phyloP scores from a whole-genome alignment of 2,797 vertebrate species.

The Hyperoplus lanceolatus region DNA sequence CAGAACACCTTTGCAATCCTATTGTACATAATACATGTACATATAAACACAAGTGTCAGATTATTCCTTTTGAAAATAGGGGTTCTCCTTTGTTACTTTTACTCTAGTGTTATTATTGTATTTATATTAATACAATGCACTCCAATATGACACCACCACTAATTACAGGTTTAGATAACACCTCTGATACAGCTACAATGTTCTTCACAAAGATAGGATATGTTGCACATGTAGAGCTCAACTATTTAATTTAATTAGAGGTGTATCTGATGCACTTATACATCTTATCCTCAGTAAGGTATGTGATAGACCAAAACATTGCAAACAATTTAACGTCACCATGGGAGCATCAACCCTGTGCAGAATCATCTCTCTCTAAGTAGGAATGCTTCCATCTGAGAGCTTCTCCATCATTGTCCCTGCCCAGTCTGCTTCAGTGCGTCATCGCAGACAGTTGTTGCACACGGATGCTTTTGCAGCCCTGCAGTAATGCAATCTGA shows the following conservation, averaged over 20 bases:
- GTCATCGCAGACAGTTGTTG: constrained; percentile 42
- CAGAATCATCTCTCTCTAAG: constrained; percentile 12
- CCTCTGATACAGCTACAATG: background rate
- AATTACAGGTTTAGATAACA: background rate
- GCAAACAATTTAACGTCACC: background rate
- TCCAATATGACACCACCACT: background rate
- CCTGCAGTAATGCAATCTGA: constrained; percentile 60
- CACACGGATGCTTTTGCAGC: constrained; percentile 40
- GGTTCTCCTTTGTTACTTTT: background rate
- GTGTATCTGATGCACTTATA: background rate
- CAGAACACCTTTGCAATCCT: background rate
- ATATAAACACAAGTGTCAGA: background rate
- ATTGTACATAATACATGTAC: background rate
- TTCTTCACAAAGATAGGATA: rapidly evolving
- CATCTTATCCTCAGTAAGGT: background rate
- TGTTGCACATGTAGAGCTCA: background rate
- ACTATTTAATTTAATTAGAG: background rate
- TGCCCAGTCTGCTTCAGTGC: constrained; percentile 12
- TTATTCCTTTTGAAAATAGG: background rate
- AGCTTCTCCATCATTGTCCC: constrained; percentile 1
- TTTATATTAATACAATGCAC: background rate
- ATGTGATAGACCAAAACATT: background rate
- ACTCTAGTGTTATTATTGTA: background rate
- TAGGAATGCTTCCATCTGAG: constrained; percentile 13
- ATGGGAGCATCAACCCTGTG: background rate